Evolutionary conservation across 1,140 invertebrate species (phyloP).

Genomic region (Temnothorax longispinosus): DNA sequence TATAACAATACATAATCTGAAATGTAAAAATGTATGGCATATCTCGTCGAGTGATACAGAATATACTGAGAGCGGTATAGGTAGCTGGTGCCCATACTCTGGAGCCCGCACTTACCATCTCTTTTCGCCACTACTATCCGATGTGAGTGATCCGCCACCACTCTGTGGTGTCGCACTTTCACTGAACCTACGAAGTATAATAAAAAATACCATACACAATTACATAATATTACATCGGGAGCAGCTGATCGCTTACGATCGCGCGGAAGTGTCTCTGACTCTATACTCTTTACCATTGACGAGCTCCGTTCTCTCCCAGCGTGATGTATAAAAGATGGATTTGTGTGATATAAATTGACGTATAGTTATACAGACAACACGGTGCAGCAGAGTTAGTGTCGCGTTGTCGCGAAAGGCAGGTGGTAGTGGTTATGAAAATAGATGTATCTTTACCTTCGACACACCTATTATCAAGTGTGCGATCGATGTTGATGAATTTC

Average conservation of each 20-base stretch:
- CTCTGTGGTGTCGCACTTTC: slow-evolving; percentile 85
- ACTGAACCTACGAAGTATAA: slow-evolving; percentile 86
- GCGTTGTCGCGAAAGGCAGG: background rate
- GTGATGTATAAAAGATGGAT: slow-evolving; percentile 14
- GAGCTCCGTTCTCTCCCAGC: background rate
- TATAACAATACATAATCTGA: slow-evolving; percentile 47
- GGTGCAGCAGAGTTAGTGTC: slow-evolving; percentile 10
- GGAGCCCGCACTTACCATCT: slow-evolving; percentile 84
- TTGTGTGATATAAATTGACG: slow-evolving; percentile 11
- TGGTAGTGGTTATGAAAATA: slow-evolving; percentile 12
- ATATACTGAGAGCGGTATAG: slow-evolving; percentile 72
- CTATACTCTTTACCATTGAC: slow-evolving; percentile 25
- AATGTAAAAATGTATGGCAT: slow-evolving; percentile 67
- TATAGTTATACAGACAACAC: slow-evolving; percentile 10
- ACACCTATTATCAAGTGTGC: slow-evolving; percentile 15
- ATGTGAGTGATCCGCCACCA: slow-evolving; percentile 84
- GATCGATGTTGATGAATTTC: slow-evolving; percentile 35
- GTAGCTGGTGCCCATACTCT: slow-evolving; percentile 75
- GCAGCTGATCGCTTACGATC: slow-evolving; percentile 58
- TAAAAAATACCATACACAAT: slow-evolving; percentile 81
- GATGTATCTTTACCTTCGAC: slow-evolving; percentile 16
- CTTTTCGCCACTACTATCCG: slow-evolving; percentile 84
- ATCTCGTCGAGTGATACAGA: slow-evolving; percentile 68
- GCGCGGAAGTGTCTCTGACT: slow-evolving; percentile 13
- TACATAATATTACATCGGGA: slow-evolving; percentile 66